A percentile compares a stretch with the other conserved stretches of the same genome.
Conservation (phyloP, 2,888 invertebrate species). For the Andrena bicolor region DNA sequence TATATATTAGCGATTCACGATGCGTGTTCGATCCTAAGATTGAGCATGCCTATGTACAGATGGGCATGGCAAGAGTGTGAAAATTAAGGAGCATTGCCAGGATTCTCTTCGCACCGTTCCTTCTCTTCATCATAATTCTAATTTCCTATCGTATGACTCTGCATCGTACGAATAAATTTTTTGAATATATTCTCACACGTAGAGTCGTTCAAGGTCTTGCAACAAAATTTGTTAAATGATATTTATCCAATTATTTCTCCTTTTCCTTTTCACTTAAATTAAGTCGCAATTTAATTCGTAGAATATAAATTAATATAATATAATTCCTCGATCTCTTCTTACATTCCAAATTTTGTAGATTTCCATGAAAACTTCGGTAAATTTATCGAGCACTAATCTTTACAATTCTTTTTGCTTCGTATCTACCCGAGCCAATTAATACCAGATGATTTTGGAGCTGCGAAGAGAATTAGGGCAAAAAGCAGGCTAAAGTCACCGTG, state of each 20-base stretch:
- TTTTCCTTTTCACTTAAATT: too few relatives aligned
- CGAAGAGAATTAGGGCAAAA: slow-evolving; percentile 60
- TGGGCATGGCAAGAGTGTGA: slow-evolving; percentile 80
- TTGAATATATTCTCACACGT: not conserved
- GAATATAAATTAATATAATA: too few relatives aligned
- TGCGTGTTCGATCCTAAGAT: slow-evolving; percentile 77
- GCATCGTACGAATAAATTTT: not conserved
- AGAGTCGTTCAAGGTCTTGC: not conserved
- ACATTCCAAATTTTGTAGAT: too few relatives aligned
- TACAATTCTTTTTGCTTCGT: not conserved
- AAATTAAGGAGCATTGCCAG: slow-evolving; percentile 62
- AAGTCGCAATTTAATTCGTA: too few relatives aligned
- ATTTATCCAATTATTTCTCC: not conserved
- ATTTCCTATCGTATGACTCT: not conserved
- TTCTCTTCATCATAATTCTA: not conserved
- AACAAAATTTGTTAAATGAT: not conserved
- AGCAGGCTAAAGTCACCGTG: slow-evolving; percentile 24
- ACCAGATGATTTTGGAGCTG: not conserved
- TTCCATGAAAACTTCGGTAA: too few relatives aligned
- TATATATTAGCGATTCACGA: slow-evolving; percentile 73
- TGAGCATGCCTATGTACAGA: slow-evolving; percentile 84
- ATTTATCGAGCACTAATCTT: too few relatives aligned
- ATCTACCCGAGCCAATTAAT: not conserved
- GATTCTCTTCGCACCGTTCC: slow-evolving; percentile 55
- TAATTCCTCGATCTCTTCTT: too few relatives aligned